Conservation (phyloP, 1,140 invertebrate species). For the Drosophila parvula region DNA sequence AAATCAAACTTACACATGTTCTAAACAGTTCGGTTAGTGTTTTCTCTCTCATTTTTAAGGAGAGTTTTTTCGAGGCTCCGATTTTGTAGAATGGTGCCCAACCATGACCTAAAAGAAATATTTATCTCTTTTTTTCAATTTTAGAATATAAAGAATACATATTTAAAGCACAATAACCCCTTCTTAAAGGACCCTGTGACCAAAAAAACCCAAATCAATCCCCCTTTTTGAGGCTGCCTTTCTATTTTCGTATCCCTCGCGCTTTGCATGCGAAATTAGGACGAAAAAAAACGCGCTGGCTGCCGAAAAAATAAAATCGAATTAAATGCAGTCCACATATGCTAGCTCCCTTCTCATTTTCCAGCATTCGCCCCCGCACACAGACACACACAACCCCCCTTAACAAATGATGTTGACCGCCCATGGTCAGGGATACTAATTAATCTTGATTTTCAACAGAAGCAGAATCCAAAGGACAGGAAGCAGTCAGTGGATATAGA, state of each 20-base stretch:
- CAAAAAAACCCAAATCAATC: neutral
- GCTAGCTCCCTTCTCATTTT: neutral
- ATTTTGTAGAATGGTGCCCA: too few relatives aligned
- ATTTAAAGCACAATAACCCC: neutral
- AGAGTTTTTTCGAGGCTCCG: accelerated
- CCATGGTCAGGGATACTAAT: conserved; percentile 75
- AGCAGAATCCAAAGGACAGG: conserved; percentile 11
- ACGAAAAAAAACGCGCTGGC: conserved; percentile 15
- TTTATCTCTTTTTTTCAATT: neutral
- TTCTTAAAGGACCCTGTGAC: neutral
- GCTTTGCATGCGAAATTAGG: conserved; percentile 54
- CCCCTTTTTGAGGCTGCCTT: conserved; percentile 3
- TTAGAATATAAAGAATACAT: neutral
- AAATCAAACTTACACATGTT: neutral
- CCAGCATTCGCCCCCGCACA: neutral
- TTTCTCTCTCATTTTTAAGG: too few relatives aligned
- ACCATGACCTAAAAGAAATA: too few relatives aligned
- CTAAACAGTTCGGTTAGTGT: too few relatives aligned
- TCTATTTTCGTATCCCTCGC: conserved; percentile 13
- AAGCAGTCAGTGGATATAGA: conserved; percentile 5
- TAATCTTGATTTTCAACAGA: conserved; percentile 75
- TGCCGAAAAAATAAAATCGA: conserved; percentile 56
- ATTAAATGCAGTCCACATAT: conserved; percentile 64
- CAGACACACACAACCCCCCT: conserved; percentile 13
- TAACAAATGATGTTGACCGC: conserved; percentile 77